These are phyloP conservation scores for Anthoscopus minutus DNA, from an alignment of 2,113 vertebrate species.

Conservation along the genomic window DNA sequence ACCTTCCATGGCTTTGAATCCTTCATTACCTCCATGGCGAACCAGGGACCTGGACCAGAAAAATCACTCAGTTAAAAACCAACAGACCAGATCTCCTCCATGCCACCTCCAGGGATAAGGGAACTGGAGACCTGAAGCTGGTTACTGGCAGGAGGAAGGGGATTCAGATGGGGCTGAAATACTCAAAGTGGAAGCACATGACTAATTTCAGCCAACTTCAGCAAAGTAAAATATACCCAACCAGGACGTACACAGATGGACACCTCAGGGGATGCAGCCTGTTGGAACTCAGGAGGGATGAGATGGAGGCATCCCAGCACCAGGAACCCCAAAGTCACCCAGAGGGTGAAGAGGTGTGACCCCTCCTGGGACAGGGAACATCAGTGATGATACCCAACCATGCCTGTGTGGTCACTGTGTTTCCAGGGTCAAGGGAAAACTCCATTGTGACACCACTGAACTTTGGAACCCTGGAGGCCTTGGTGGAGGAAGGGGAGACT, in stretches of 20 bases:
- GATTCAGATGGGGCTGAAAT: background rate
- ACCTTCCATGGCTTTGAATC: background rate
- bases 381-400: background rate
- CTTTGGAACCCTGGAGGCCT: background rate
- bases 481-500: background rate
- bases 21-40: background rate
- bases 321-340: background rate
- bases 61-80: background rate
- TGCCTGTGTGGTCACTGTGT: background rate
- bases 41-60: background rate
- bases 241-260: fast-evolving
- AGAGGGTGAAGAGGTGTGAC: background rate
- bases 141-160: background rate
- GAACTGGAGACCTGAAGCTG: background rate
- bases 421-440: background rate
- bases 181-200: background rate
- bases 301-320: background rate
- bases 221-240: background rate
- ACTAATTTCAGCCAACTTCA: background rate
- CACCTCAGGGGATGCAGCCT: background rate
- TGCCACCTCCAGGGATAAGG: too few relatives aligned
- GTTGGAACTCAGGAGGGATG: background rate
- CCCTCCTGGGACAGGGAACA: background rate
- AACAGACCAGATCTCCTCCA: background rate
- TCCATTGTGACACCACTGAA: background rate